phyloP scores from a whole-genome alignment of 2,113 vertebrate species.

The Anoura caudifer region DNA sequence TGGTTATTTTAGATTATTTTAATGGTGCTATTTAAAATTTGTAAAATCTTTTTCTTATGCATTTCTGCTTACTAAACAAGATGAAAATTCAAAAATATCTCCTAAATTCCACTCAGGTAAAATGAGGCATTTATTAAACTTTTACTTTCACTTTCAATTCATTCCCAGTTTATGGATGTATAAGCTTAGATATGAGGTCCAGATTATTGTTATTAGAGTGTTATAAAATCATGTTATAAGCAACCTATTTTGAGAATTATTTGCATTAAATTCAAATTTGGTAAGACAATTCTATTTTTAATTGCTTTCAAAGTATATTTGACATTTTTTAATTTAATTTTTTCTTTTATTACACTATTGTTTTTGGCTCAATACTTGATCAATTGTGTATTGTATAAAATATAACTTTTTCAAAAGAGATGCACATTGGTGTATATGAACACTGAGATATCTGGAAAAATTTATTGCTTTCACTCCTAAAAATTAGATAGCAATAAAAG shows the following conservation, averaged over 20 bases:
- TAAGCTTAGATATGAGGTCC: not conserved
- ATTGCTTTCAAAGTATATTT: not conserved
- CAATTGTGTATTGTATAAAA: not conserved
- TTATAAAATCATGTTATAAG: not conserved
- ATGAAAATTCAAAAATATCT: not conserved
- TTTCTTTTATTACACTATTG: not conserved
- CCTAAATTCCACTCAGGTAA: not conserved
- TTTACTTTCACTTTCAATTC: not conserved
- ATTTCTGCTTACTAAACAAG: not conserved
- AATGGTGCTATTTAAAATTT: not conserved
- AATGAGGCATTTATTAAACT: not conserved
- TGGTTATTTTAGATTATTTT: not conserved
- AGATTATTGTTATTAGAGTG: not conserved
- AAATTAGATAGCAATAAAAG: not conserved
- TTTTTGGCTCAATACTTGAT: not conserved
- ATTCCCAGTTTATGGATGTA: not conserved
- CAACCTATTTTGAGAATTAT: not conserved
- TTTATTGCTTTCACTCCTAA: not conserved
- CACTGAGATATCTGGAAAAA: not conserved
- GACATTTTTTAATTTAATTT: not conserved
- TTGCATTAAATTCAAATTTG: not conserved
- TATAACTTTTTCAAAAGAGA: not conserved
- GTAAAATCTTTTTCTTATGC: not conserved
- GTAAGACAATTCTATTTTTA: not conserved
- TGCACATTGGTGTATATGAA: not conserved